Conservation (phyloP, 2,113 vertebrate genomes). For the Tachycineta bicolor region DNA sequence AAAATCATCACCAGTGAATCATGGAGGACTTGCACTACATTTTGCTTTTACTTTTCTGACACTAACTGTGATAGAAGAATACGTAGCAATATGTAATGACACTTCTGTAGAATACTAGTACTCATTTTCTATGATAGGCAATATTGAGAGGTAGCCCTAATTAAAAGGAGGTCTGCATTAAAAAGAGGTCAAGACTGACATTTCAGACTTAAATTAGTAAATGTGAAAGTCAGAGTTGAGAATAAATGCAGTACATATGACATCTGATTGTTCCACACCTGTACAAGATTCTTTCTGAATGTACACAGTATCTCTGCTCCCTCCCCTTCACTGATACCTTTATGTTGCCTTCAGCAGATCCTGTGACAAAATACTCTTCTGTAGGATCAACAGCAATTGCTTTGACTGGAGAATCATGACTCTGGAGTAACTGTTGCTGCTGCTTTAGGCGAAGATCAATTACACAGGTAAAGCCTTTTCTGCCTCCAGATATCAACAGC, state of each 20-base stretch:
- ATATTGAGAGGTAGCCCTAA: neutral
- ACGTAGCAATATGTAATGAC: neutral
- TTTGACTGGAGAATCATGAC: slow-evolving; percentile 95
- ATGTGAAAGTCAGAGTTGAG: neutral
- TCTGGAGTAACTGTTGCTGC: slow-evolving; percentile 92
- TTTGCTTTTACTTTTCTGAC: neutral
- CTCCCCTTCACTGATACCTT: slow-evolving; percentile 79
- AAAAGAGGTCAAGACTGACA: neutral
- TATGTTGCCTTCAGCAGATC: slow-evolving; percentile 96
- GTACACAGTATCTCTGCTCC: neutral
- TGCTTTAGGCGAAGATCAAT: slow-evolving; percentile 89
- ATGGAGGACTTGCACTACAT: neutral
- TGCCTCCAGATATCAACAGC: slow-evolving; percentile 91
- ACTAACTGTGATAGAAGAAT: neutral
- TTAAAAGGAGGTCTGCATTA: neutral
- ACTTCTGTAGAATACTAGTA: neutral
- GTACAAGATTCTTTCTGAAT: neutral
- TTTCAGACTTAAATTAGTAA: neutral
- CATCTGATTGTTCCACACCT: neutral
- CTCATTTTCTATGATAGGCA: neutral
- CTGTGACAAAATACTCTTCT: slow-evolving; percentile 94
- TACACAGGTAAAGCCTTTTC: slow-evolving; percentile 90
- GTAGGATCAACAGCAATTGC: slow-evolving; percentile 89
- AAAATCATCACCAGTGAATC: neutral
- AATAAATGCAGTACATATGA: neutral